A percentile compares a stretch with the other conserved stretches of the same genome.
Conservation (phyloP, 2,113 vertebrate genomes). For the Excalfactoria chinensis region DNA sequence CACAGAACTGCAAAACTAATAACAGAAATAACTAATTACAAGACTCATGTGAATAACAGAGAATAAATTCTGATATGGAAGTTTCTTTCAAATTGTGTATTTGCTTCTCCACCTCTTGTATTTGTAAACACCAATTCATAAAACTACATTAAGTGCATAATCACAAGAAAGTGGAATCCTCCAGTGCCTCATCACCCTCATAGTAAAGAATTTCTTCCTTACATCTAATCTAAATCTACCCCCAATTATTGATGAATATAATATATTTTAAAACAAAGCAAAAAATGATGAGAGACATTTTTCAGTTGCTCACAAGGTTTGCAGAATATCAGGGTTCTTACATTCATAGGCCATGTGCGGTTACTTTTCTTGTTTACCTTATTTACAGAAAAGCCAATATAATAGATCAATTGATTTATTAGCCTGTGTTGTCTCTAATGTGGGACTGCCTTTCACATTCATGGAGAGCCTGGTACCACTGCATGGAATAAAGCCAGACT, state of each 20-base stretch:
- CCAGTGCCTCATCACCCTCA: background rate
- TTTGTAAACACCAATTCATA: background rate
- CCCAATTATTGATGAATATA: background rate
- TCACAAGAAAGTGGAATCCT: background rate
- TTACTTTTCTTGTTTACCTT: background rate
- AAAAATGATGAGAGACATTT: background rate
- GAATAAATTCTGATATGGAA: background rate
- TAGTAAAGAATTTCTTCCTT: background rate
- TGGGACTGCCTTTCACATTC: background rate
- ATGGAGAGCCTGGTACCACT: background rate
- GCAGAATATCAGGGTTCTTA: background rate
- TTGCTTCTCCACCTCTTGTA: background rate
- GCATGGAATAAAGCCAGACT: background rate
- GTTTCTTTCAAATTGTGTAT: background rate
- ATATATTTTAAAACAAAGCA: background rate
- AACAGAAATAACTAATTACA: background rate
- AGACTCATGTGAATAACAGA: background rate
- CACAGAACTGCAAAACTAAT: background rate
- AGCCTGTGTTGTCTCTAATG: background rate
- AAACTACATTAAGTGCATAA: background rate
- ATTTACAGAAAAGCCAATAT: slow-evolving; percentile 1
- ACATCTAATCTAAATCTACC: background rate
- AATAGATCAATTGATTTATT: background rate
- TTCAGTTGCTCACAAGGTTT: background rate
- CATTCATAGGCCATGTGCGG: background rate